These are phyloP conservation scores for Sarotherodon lohbergeri DNA, from an alignment of 2,113 vertebrate genomes.

Conservation along the genomic window DNA sequence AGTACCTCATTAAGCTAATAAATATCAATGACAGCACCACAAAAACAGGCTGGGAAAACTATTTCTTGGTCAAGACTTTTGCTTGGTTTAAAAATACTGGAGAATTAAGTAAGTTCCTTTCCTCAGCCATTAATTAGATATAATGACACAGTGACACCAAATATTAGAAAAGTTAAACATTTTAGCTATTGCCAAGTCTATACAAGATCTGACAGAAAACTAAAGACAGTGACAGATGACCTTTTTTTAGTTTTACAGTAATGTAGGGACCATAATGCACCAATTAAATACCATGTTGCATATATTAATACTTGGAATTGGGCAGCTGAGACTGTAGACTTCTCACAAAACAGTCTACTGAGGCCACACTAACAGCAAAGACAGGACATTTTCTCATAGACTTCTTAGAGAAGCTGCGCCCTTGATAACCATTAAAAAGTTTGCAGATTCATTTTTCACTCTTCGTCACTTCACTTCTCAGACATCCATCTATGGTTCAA, in stretches of 20 bases:
- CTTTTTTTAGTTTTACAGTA: background rate
- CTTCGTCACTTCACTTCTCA: background rate
- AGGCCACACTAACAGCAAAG: background rate
- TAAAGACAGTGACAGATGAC: background rate
- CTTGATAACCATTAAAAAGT: background rate
- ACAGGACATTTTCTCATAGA: background rate
- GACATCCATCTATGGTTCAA: background rate
- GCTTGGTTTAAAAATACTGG: background rate
- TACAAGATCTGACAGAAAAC: background rate
- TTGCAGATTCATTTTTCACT: background rate
- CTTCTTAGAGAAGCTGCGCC: background rate
- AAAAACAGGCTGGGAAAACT: background rate
- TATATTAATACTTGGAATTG: background rate
- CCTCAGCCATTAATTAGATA: background rate
- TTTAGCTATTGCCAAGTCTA: background rate
- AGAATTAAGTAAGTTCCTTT: background rate
- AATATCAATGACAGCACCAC: fast-evolving
- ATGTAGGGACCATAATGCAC: background rate
- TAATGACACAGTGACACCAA: background rate
- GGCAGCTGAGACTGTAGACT: background rate
- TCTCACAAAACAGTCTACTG: background rate
- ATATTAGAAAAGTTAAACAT: background rate
- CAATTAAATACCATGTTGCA: background rate
- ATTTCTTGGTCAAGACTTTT: background rate
- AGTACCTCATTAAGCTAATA: background rate